These are phyloP conservation scores for Camponotus fellah DNA, from an alignment of 2,888 invertebrate genomes.

Conservation along the genomic window DNA sequence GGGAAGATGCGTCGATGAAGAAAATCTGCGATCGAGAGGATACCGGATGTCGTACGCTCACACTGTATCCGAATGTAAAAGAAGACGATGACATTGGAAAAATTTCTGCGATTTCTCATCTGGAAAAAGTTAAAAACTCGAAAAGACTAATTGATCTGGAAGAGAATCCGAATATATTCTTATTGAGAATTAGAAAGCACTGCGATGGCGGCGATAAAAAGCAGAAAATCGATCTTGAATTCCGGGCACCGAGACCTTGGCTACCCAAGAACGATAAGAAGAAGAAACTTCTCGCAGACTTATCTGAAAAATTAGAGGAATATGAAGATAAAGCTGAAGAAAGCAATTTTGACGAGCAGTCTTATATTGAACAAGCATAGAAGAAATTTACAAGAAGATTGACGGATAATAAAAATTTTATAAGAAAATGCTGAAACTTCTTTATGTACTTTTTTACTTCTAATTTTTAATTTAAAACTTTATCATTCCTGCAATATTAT, in stretches of 20 bases:
- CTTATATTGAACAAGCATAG: not conserved
- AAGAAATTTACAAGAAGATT: not conserved
- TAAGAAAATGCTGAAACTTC: not conserved
- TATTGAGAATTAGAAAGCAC: slow-evolving; percentile 78
- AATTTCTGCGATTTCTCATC: fast-evolving
- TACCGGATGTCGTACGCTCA: slow-evolving; percentile 40
- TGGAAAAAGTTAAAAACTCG: not conserved
- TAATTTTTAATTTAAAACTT: not conserved
- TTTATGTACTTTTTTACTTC: not conserved
- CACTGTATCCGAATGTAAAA: slow-evolving; percentile 38
- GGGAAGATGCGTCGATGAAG: not conserved
- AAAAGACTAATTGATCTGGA: slow-evolving; percentile 64
- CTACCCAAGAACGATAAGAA: not conserved
- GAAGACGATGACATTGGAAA: not conserved
- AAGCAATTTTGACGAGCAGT: not conserved
- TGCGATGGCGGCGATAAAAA: slow-evolving; percentile 71
- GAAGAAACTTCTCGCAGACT: not conserved
- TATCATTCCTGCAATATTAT: not conserved
- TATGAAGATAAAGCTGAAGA: not conserved
- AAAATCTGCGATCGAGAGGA: slow-evolving; percentile 16
- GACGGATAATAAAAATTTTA: not conserved
- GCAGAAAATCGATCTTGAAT: slow-evolving; percentile 80
- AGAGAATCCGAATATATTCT: slow-evolving; percentile 83
- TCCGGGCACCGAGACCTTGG: slow-evolving; percentile 81
- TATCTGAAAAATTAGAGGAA: not conserved